These are phyloP conservation scores for Platerodrilus igneus DNA, from an alignment of 2,888 invertebrate species.

Conservation along the genomic window DNA sequence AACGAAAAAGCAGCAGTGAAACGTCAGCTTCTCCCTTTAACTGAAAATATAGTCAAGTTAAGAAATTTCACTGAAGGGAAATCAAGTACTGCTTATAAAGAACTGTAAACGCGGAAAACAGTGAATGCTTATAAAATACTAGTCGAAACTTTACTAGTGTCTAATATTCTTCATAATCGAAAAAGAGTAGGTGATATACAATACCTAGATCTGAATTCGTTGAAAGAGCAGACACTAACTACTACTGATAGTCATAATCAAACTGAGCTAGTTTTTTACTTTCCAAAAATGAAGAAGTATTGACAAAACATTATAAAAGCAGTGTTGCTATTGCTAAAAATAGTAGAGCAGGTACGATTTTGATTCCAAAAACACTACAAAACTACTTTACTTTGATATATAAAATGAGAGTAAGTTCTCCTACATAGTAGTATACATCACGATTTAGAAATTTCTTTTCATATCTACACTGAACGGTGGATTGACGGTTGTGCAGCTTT, in stretches of 20 bases:
- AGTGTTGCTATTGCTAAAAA: constrained; percentile 19
- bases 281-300: constrained; percentile 17
- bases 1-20: constrained; percentile 15
- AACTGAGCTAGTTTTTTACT: constrained; percentile 12
- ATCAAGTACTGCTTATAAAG: constrained; percentile 15
- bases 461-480: constrained; percentile 20
- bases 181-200: constrained; percentile 24
- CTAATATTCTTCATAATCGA: constrained; percentile 22
- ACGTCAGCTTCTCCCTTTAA: constrained; percentile 8
- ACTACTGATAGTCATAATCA: constrained; percentile 5
- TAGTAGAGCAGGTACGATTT: constrained; percentile 17
- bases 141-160: constrained; percentile 19
- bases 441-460: constrained; percentile 23
- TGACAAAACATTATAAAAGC: constrained; percentile 22
- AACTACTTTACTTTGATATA: constrained; percentile 15
- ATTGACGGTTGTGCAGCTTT: constrained; percentile 23
- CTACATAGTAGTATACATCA: constrained; percentile 13
- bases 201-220: constrained; percentile 20
- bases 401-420: too few relatives aligned
- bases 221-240: constrained; percentile 7
- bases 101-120: constrained; percentile 4
- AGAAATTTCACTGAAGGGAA: constrained; percentile 3
- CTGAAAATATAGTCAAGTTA: constrained; percentile 14
- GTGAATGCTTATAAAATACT: constrained; percentile 13
- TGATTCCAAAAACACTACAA: constrained; percentile 20